Percentiles rank a stretch among this genome's conserved stretches.
phyloP scores from a whole-genome alignment of 2,888 invertebrate genomes.

The Druceiella hillmani region DNA sequence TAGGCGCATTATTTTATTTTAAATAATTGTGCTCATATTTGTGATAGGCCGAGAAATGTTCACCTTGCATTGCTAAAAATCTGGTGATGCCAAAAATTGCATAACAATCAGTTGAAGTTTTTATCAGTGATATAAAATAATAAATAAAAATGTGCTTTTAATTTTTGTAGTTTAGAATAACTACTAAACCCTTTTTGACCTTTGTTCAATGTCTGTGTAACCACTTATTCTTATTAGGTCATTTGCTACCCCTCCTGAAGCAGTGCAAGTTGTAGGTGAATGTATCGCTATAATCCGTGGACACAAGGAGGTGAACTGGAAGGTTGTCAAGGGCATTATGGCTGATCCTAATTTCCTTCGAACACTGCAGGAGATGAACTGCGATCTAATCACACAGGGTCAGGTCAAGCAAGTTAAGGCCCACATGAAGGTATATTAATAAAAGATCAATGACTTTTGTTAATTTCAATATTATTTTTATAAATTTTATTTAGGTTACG shows the following conservation, averaged over 20 bases:
- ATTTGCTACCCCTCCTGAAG: constrained; percentile 86
- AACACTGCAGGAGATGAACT: constrained; percentile 81
- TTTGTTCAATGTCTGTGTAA: too few relatives aligned
- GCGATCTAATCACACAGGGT: constrained; percentile 64
- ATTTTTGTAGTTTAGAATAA: too few relatives aligned
- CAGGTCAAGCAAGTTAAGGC: constrained; percentile 66
- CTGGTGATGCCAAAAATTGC: too few relatives aligned
- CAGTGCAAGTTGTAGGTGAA: constrained; percentile 86
- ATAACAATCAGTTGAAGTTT: too few relatives aligned
- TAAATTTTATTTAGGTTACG: not conserved
- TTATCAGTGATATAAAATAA: too few relatives aligned
- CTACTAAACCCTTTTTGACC: too few relatives aligned
- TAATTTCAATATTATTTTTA: not conserved
- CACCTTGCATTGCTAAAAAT: too few relatives aligned
- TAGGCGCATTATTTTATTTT: too few relatives aligned
- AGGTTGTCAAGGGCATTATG: constrained; percentile 89
- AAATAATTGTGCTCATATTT: too few relatives aligned
- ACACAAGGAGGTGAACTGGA: constrained; percentile 83
- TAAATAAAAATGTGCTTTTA: too few relatives aligned
- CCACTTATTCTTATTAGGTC: too few relatives aligned
- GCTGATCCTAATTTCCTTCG: constrained; percentile 80
- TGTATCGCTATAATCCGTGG: constrained; percentile 83
- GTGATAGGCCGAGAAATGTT: too few relatives aligned
- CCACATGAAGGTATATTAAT: constrained; percentile 57
- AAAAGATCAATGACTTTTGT: not conserved